phyloP scores from a whole-genome alignment of 2,113 vertebrate genomes.

The Pelvicachromis taeniatus region DNA sequence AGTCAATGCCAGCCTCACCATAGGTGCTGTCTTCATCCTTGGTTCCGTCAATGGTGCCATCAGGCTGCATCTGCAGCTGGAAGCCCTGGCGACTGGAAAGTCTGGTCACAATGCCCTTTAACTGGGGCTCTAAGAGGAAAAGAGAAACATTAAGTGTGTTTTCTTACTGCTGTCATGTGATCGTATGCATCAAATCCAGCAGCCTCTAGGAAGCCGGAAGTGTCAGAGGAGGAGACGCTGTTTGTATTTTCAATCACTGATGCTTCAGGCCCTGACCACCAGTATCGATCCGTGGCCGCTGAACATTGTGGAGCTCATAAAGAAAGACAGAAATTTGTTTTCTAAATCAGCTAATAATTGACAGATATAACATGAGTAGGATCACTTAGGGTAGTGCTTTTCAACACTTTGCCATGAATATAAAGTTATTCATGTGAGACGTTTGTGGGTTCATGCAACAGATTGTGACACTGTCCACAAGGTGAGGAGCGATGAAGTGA shows the following conservation, averaged over 20 bases:
- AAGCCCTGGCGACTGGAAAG: constrained; percentile 95
- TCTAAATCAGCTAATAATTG: neutral
- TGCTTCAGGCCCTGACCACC: neutral
- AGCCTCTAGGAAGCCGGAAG: neutral
- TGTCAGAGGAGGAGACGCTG: neutral
- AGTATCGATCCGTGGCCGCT: neutral
- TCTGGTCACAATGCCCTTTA: constrained; percentile 98
- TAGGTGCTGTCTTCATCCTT: constrained; percentile 91
- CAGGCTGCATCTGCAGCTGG: constrained; percentile 95
- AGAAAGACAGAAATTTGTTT: neutral
- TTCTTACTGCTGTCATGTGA: neutral
- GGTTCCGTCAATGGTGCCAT: constrained; percentile 95
- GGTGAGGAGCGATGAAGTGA: neutral
- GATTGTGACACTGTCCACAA: neutral
- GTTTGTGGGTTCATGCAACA: constrained; percentile 9
- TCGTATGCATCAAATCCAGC: neutral
- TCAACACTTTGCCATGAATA: neutral
- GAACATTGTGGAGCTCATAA: neutral
- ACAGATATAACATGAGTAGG: neutral
- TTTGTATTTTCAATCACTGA: neutral
- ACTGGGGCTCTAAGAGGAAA: constrained; percentile 88
- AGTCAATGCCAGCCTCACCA: constrained; percentile 30
- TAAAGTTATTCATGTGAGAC: constrained; percentile 25
- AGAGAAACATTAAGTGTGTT: neutral
- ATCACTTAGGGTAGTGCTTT: neutral